Evolutionary conservation across 2,113 vertebrate genomes (phyloP), one percentile per base, ranked within the genome.

Genomic region (Engystomops pustulosus): DNA sequence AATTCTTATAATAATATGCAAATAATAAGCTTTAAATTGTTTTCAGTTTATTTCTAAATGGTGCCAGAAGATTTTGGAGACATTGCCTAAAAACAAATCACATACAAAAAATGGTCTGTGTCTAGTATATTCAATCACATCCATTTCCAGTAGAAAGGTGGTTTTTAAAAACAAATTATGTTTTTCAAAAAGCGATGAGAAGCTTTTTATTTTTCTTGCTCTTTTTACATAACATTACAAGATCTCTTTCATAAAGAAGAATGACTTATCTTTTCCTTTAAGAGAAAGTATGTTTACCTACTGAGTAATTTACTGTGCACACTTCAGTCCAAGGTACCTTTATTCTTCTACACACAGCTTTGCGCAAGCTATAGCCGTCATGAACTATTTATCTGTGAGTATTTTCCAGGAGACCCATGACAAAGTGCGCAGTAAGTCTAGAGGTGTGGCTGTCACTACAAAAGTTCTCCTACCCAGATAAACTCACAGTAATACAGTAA

Each of bases 401-500:
- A 53, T 78, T 84, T 84, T 84, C 82, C 82, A 84, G 60, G 74
- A 84, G 60, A 78, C 36, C 30, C 45, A 78, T 78, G 47, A 69
- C 82, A 69, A 84, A 78, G 60, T 69, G 34, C 74, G 47, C 58
- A 78, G 47, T 34, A 69, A 53, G 44, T 18, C 32, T 69, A 11
- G 8, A 84, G 81, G 72, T 77, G 44, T 49, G 81, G 71, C 72
- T 38, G 81, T 7, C 45, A n/a, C 44, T 67, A 20, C 47, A 78
- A 30, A 18, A 53, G 20, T 49, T 14, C 34, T n/a, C n/a, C 30
- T 41, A 12, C 34, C 70, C 44, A 45, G 38, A 41, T 6, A 41
- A 41, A 41, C 38, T 41, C n/a, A n/a, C n/a, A n/a, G n/a, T n/a
- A n/a, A n/a, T n/a, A n/a, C n/a, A n/a, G n/a, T n/a, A n/a, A n/a